A percentile compares a stretch with the other conserved stretches of the same genome.
Conservation (phyloP, 2,113 vertebrate species). For the Bubo blakistoni region DNA sequence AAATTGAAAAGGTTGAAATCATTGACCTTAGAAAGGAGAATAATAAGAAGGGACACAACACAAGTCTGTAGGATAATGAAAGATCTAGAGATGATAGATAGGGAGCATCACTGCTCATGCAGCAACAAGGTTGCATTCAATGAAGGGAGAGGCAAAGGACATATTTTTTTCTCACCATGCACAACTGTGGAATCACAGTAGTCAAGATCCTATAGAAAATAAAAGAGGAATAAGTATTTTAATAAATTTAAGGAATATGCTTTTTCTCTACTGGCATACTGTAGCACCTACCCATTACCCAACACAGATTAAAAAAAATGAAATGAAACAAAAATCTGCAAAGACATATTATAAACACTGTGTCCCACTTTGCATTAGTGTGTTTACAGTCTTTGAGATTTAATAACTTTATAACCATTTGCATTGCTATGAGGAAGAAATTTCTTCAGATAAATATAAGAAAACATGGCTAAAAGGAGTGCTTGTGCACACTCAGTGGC, state of each 20-base stretch:
- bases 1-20: background rate
- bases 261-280: background rate
- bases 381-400: background rate
- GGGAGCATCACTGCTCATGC: background rate
- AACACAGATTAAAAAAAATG: background rate
- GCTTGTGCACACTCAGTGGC: fast-evolving
- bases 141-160: background rate
- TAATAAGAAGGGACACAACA: background rate
- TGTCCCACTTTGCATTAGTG: background rate
- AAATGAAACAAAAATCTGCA: background rate
- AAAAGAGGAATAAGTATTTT: background rate
- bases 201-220: background rate
- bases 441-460: background rate
- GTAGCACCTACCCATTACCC: background rate
- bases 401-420: background rate
- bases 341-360: background rate
- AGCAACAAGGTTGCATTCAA: background rate
- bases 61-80: background rate
- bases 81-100: background rate
- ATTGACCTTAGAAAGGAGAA: background rate
- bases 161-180: background rate
- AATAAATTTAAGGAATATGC: background rate
- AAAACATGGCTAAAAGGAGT: background rate
- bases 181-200: background rate
- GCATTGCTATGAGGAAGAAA: background rate